Base-by-base conservation (phyloP, 2,113 vertebrate genomes). In the Galemys pyrenaicus region DNA sequence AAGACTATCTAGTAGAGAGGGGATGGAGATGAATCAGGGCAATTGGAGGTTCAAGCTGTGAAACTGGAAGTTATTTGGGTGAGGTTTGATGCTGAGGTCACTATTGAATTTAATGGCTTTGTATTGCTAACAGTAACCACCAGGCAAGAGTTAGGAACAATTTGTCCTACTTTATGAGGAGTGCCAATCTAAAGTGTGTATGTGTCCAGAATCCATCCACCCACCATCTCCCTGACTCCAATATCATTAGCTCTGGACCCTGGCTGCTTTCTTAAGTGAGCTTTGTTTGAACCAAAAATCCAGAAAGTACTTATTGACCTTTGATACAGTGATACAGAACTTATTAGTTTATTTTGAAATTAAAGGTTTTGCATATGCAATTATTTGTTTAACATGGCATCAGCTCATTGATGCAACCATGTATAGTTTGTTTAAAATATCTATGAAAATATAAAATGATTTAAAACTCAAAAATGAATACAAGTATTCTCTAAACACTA, bases 21-120 rank as follows among this genome's bases (percentile, higher is more conserved):
- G 62, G 16, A 89, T 70, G 35, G 79, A 94, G 64, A 91, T 93
- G 95, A 97, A 93, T 95, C 70, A 92, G 93, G 2, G 2, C 84
- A 91, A 83, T 80, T 95, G 67, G 62, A 79, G 80, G 83, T 73
- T 96, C 89, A 96, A 89, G 35, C 89, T 97, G 89, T 93, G 95
- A 95, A 95, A 96, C 75, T 91, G 80, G 87, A 95, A 96, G 89
- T 93, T 95, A 93, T 96, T 94, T 95, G 74, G 44, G 89, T 86
- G 87, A 88, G 54, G 74, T 87, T 91, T 95, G 83, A 93, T 73
- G 89, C 64, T 96, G 88, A 95, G 94, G 82, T 96, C 89, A 95
- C 89, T 84, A 28, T 46, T 87, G 89, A 65, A 73, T 77, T 80
- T 95, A 96, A 97, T 93, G 82, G 70, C 39, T 93, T 94, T 96